Evolutionary conservation across 2,113 vertebrate genomes (phyloP), one percentile per base, ranked within the genome.

Genomic region (Vireo altiloquus): DNA sequence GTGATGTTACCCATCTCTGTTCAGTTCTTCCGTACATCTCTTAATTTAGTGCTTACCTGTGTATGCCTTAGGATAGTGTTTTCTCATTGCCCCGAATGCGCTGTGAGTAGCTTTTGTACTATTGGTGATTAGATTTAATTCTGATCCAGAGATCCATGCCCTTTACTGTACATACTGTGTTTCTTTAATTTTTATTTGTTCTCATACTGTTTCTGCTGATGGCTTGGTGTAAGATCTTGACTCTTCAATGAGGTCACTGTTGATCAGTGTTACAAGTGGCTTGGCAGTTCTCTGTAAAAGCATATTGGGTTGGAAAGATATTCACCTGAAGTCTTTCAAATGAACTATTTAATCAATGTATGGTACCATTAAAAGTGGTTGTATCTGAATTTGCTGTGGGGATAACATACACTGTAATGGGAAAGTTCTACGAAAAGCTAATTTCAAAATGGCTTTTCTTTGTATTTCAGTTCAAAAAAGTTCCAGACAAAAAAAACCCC

Each of bases 371-470:
- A 98, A 97, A 98, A 98, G 98, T 98, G 98, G 98, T 98, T 99
- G 99, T 99, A 98, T 98, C 98, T 98, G 98, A 98, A 97, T 94
- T 98, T 98, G 98, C 97, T 98, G 98, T 98, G 98, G 98, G 98
- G 98, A 98, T 98, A 97, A 98, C 97, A 97, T 98, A 98, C 97
- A 98, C 94, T 95, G 95, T 97, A 97, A 98, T 96, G 96, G 97
- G 97, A 97, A 79, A 97, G 97, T 97, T 97, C 96, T 97, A 98
- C 97, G 97, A 97, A 97, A 98, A 97, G 97, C 94, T 97, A 94
- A 97, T 98, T 98, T 98, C 98, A 97, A 98, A 98, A 97, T 97
- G 98, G 98, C 98, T 99, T 98, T 99, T 98, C 98, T 98, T 99
- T 98, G 98, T 98, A 98, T 99, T 99, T 98, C 98, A 97, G 97